phyloP scores from a whole-genome alignment of 2,797 vertebrate species.

The Cottoperca gobio region DNA sequence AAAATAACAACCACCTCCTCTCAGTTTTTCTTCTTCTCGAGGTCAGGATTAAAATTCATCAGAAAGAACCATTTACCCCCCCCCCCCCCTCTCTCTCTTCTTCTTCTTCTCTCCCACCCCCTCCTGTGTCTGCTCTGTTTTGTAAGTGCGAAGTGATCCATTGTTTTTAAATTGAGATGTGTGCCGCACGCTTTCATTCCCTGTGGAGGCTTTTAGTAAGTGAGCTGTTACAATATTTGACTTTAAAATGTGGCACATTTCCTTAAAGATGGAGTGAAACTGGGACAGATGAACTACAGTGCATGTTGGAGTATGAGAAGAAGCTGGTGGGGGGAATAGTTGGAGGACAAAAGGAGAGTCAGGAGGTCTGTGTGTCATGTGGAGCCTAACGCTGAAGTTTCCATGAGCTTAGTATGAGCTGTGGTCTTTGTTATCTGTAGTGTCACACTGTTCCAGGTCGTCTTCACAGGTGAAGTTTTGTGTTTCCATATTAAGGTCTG shows the following conservation, averaged over 20 bases:
- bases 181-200: conserved; percentile 35
- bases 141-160: conserved; percentile 49
- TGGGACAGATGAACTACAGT: conserved; percentile 6
- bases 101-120: background rate
- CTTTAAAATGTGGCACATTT: conserved; percentile 53
- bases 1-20: conserved; percentile 49
- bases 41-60: conserved; percentile 79
- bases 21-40: conserved; percentile 54
- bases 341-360: background rate
- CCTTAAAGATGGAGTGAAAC: conserved; percentile 36
- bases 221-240: conserved; percentile 63
- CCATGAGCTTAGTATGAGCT: conserved; percentile 3
- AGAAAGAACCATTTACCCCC: conserved; percentile 56
- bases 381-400: conserved; percentile 1
- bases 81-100: conserved; percentile 16
- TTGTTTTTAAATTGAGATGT: conserved; percentile 62
- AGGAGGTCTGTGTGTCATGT: background rate
- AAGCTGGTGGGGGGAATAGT: conserved; percentile 9
- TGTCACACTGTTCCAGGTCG: too few relatives aligned
- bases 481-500: background rate
- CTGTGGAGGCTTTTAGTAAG: conserved; percentile 41
- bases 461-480: background rate
- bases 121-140: conserved; percentile 33
- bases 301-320: conserved; percentile 26
- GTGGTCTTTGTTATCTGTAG: background rate